A percentile compares a stretch with the other conserved stretches of the same genome.
Conservation (phyloP, 1,140 invertebrate genomes). For the Drosophila novamexicana region DNA sequence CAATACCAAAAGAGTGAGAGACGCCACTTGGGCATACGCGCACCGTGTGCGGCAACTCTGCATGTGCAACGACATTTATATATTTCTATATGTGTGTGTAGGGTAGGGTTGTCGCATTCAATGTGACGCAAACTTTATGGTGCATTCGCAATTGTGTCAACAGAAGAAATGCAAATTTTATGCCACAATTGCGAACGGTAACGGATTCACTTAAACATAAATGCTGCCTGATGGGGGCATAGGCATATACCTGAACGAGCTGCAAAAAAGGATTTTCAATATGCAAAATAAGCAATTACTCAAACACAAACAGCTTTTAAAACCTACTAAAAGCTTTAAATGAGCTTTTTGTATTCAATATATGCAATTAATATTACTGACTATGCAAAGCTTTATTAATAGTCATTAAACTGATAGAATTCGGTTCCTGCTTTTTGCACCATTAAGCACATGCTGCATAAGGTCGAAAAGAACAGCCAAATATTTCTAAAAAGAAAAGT, state of each 20-base stretch:
- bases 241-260: background rate
- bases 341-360: too few species aligned
- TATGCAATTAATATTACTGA: background rate
- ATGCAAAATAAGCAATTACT: background rate
- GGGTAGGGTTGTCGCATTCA: slow-evolving; percentile 4
- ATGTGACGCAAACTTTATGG: slow-evolving; percentile 31
- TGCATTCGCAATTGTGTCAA: slow-evolving; percentile 33
- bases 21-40: slow-evolving; percentile 23
- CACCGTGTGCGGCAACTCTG: slow-evolving; percentile 10
- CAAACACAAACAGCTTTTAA: background rate
- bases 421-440: too few species aligned
- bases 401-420: too few species aligned
- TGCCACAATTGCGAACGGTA: slow-evolving; percentile 24
- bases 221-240: slow-evolving; percentile 5
- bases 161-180: slow-evolving; percentile 42
- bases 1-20: slow-evolving; percentile 29
- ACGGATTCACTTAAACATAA: slow-evolving; percentile 39
- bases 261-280: background rate
- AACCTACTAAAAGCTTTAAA: too few species aligned
- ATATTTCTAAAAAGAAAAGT: too few species aligned
- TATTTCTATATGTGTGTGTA: slow-evolving; percentile 1
- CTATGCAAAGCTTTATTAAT: too few species aligned
- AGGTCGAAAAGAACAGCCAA: too few species aligned
- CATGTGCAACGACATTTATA: slow-evolving; percentile 9
- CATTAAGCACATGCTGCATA: too few species aligned